Base-by-base conservation (phyloP, 64 coral and sea anemone species). In the Stichodactyla helianthus region DNA sequence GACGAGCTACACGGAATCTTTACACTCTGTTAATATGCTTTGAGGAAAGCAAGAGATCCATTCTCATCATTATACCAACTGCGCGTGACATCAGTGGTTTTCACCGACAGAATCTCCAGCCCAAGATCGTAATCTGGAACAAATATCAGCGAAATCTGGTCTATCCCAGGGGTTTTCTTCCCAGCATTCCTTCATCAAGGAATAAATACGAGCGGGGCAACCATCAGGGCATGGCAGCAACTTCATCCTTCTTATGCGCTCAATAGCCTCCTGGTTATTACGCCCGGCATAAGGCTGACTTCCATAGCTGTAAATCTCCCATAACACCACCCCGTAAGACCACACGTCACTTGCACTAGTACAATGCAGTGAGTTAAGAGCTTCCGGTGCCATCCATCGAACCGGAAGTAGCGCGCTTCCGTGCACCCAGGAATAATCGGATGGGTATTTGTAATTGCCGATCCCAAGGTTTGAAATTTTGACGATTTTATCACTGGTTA, bases 381-480 rank as follows among this genome's bases (percentile, higher is more conserved):
- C 89, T 90, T 98, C 96, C 82, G 93, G 96, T 83, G 96, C 84
- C 96, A 98, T 98, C 96, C 96, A 98, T 16, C 96, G 93, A 14
- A 98, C 93, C 26, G 96, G 96, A 83, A 98, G 90, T 59, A 95
- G 63, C 0, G 96, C 83, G 20, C 93, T 98, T 13, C 93, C 91
- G 19, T 95, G 93, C 0, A 95, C 90, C 89, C 93, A 95, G 1
- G 89, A 94, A 59, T 98, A 98, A 82, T 98, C 96, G 2, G 85
- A 65, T 0, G 96, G 96, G 31, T 98, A 98, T 53, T 90, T 95
- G 83, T 88, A 89, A 52, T 85, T 95, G 5, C 96, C 96, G 50
- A 95, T 98, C 8, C 96, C 96, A 22, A 98, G 88, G 71, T 95
- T 95, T 59, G 96, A 98, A 16, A 98, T 98, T 59, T 98, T 98